Percentiles rank a stretch among this genome's conserved stretches.
Conservation (phyloP, 1,140 invertebrate species). For the Phenacoccus solenopsis region DNA sequence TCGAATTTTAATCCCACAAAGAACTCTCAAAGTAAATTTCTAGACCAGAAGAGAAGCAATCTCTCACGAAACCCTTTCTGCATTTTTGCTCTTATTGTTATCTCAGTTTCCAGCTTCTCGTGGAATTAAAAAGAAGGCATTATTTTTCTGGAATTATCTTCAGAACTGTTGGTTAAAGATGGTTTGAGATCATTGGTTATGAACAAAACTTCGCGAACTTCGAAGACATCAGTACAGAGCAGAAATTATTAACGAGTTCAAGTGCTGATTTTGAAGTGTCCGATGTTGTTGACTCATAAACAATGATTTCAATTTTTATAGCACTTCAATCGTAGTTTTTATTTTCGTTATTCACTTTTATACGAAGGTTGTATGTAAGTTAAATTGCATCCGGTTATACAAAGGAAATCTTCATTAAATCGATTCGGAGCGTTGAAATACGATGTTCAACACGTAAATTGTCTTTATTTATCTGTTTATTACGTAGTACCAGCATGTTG, state of each 20-base stretch:
- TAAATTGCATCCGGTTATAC: not conserved
- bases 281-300: not conserved
- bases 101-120: no score
- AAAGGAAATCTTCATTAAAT: constrained; percentile 3
- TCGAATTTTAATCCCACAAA: no score
- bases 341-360: not conserved
- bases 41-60: no score
- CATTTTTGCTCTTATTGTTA: no score
- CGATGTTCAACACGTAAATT: not conserved
- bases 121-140: no score
- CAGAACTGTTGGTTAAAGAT: no score
- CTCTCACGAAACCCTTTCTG: no score
- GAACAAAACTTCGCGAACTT: no score
- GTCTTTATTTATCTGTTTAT: not conserved
- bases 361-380: not conserved
- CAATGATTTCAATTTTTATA: not conserved
- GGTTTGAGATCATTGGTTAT: no score
- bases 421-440: not conserved
- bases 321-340: not conserved
- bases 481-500: not conserved
- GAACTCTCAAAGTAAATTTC: no score
- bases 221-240: no score
- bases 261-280: constrained; percentile 1
- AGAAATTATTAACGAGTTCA: not conserved
- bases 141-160: no score